A percentile compares a stretch with the other conserved stretches of the same genome.
phyloP scores from a whole-genome alignment of 2,888 invertebrate species.

The Andrena flavipes region DNA sequence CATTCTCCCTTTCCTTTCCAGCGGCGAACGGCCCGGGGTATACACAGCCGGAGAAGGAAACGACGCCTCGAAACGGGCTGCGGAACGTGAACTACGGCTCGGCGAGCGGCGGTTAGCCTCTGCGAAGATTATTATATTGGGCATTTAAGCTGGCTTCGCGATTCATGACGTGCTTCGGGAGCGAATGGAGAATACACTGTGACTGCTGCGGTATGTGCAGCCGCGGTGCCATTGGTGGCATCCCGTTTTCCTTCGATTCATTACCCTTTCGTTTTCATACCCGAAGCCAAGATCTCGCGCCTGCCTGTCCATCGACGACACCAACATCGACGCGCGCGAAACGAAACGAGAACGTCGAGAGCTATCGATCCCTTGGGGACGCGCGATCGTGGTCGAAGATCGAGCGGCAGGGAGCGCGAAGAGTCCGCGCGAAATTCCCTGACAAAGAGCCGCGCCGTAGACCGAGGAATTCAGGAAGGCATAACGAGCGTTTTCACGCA shows the following conservation, averaged over 20 bases:
- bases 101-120: slow-evolving; percentile 10
- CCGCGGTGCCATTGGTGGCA: neutral
- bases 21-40: slow-evolving; percentile 34
- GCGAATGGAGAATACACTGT: neutral
- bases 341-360: neutral
- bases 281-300: too few species aligned
- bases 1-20: slow-evolving; percentile 33
- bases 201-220: too few species aligned
- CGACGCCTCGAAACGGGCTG: slow-evolving; percentile 19
- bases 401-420: neutral
- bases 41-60: slow-evolving; percentile 22
- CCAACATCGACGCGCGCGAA: too few species aligned
- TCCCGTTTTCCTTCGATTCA: too few species aligned
- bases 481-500: slow-evolving; percentile 68
- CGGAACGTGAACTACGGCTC: slow-evolving; percentile 37
- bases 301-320: too few species aligned
- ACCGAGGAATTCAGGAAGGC: slow-evolving; percentile 64
- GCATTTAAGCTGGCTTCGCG: slow-evolving; percentile 7
- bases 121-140: slow-evolving; percentile 51
- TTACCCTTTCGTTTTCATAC: too few species aligned
- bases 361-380: neutral
- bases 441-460: slow-evolving; percentile 43
- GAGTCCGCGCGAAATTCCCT: slow-evolving; percentile 31
- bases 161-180: slow-evolving; percentile 30
- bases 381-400: slow-evolving; percentile 18